Conservation (phyloP, 2,797 vertebrate species). For the Vultur gryphus region DNA sequence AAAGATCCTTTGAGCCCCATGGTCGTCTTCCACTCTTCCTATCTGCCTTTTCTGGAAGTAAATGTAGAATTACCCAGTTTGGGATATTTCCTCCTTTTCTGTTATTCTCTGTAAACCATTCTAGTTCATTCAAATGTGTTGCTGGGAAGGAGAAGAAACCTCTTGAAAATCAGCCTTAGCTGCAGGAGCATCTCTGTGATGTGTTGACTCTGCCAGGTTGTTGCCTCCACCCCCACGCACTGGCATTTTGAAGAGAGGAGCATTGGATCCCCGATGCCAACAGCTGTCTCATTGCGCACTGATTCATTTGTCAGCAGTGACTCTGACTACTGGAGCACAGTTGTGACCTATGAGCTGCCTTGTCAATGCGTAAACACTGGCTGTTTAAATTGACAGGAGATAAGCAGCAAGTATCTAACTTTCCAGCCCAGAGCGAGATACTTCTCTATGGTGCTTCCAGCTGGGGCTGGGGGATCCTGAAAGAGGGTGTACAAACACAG, state of each 20-base stretch:
- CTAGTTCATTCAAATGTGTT: background rate
- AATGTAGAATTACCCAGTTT: background rate
- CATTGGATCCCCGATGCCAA: background rate
- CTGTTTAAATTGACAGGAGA: background rate
- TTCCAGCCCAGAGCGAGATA: background rate
- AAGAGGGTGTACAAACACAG: background rate
- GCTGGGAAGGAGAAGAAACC: background rate
- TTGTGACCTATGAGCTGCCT: background rate
- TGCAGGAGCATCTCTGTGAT: background rate
- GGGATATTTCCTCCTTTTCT: background rate
- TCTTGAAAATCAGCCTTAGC: background rate
- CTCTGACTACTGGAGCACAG: background rate
- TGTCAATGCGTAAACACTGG: background rate
- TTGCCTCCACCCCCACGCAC: fast-evolving
- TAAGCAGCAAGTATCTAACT: background rate
- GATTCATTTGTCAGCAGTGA: background rate
- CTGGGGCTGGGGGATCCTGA: background rate
- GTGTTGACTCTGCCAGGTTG: background rate
- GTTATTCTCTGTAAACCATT: background rate
- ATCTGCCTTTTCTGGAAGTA: background rate
- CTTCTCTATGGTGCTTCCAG: background rate
- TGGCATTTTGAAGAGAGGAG: background rate
- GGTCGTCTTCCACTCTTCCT: background rate
- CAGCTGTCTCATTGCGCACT: background rate
- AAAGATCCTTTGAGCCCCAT: background rate